Evolutionary conservation across 1,140 invertebrate species (phyloP).

Genomic region (Antheraea pernyi): DNA sequence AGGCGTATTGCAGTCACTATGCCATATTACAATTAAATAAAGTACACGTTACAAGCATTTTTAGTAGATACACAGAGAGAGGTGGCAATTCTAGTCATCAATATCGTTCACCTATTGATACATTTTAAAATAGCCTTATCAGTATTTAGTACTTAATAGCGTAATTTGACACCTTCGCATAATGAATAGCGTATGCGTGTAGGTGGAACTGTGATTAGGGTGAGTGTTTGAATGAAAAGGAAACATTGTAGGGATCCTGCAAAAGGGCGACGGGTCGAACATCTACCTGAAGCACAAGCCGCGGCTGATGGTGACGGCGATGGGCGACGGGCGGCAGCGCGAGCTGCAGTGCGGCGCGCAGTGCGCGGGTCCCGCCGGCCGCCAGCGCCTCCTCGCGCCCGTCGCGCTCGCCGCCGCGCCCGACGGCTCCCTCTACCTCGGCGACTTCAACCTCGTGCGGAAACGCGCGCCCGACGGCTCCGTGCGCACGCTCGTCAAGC

Average conservation of each 20-base stretch:
- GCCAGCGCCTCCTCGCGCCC: slow-evolving; percentile 92
- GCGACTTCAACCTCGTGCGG: slow-evolving; percentile 96
- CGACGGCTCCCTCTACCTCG: slow-evolving; percentile 97
- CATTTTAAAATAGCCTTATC: too few species aligned
- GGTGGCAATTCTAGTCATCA: too few species aligned
- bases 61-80: too few species aligned
- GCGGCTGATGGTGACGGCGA: slow-evolving; percentile 92
- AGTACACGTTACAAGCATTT: too few species aligned
- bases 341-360: slow-evolving; percentile 87
- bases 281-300: slow-evolving; percentile 97
- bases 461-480: slow-evolving; percentile 93
- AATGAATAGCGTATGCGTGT: too few species aligned
- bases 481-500: slow-evolving; percentile 91
- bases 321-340: slow-evolving; percentile 95
- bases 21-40: too few species aligned
- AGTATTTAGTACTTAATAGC: too few species aligned
- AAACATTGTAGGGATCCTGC: slow-evolving; percentile 87
- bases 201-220: too few species aligned
- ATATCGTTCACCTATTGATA: too few species aligned
- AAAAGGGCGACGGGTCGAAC: slow-evolving; percentile 98
- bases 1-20: too few species aligned
- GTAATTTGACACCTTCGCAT: too few species aligned
- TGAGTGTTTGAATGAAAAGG: too few species aligned
- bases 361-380: slow-evolving; percentile 90
- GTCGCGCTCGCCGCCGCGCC: slow-evolving; percentile 94